Conservation (phyloP, 2,113 vertebrate species). For the Rostratula benghalensis region DNA sequence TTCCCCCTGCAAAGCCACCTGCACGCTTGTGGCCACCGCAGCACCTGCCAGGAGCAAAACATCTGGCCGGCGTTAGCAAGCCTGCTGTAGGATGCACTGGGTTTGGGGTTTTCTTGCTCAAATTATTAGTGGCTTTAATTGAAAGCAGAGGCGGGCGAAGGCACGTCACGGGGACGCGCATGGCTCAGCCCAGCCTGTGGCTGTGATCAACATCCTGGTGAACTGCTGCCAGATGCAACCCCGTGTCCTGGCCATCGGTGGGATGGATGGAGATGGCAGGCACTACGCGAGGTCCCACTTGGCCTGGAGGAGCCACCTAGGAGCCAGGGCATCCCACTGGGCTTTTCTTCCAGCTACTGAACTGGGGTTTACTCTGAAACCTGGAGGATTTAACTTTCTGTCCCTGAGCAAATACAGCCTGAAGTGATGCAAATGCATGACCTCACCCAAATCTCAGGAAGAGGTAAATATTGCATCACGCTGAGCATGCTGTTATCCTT, state of each 20-base stretch:
- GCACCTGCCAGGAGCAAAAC: neutral
- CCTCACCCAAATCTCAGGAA: neutral
- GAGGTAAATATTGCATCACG: neutral
- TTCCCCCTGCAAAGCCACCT: neutral
- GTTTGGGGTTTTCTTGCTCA: neutral
- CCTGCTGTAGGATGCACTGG: fast-evolving
- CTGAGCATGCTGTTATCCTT: neutral
- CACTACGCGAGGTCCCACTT: fast-evolving
- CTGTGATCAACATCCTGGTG: neutral
- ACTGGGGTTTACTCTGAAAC: neutral
- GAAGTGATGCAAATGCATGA: neutral
- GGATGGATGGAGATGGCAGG: neutral
- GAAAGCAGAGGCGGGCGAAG: neutral
- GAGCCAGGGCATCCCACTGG: neutral
- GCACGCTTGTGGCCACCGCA: fast-evolving
- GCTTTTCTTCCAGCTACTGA: neutral
- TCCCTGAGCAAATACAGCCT: neutral
- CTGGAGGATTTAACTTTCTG: neutral
- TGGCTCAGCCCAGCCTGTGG: fast-evolving
- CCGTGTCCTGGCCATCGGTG: fast-evolving
- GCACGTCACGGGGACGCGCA: fast-evolving
- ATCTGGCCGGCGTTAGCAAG: neutral
- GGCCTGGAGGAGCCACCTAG: neutral
- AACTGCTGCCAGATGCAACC: neutral
- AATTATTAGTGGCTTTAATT: neutral